Evolutionary conservation across 1,140 invertebrate genomes (phyloP).

Genomic region (Rhagoletis zephyria): DNA sequence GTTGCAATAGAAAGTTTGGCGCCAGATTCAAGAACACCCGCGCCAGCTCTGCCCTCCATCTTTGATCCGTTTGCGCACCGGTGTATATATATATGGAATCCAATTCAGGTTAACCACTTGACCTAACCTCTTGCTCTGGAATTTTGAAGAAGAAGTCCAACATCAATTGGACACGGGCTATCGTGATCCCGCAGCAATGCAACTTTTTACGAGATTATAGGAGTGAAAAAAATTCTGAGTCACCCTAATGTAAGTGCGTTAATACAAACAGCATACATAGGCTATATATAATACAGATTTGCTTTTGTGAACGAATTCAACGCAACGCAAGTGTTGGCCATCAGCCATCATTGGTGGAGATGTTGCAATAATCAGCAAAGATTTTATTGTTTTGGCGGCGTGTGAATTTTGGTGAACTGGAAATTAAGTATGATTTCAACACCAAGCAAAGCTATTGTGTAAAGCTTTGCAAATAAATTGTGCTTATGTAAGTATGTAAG

Average conservation of each 20-base stretch:
- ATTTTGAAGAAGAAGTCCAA: no score
- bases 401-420: conserved; percentile 40
- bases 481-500: neutral
- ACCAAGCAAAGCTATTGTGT: conserved; percentile 21
- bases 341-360: neutral
- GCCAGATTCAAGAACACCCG: no score
- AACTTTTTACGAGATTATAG: no score
- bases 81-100: no score
- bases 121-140: no score
- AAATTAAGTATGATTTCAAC: conserved; percentile 36
- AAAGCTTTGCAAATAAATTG: neutral
- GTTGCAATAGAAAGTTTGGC: no score
- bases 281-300: neutral
- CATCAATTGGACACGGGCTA: no score
- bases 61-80: no score
- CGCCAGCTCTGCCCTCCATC: no score
- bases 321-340: neutral
- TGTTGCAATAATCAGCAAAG: conserved; percentile 31
- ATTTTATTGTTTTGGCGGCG: conserved; percentile 48
- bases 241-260: neutral
- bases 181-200: no score
- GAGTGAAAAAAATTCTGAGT: no score
- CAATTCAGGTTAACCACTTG: no score
- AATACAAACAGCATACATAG: neutral
- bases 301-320: conserved; percentile 18